phyloP scores from a whole-genome alignment of 2,888 invertebrate genomes.

The Hemithea aestivaria region DNA sequence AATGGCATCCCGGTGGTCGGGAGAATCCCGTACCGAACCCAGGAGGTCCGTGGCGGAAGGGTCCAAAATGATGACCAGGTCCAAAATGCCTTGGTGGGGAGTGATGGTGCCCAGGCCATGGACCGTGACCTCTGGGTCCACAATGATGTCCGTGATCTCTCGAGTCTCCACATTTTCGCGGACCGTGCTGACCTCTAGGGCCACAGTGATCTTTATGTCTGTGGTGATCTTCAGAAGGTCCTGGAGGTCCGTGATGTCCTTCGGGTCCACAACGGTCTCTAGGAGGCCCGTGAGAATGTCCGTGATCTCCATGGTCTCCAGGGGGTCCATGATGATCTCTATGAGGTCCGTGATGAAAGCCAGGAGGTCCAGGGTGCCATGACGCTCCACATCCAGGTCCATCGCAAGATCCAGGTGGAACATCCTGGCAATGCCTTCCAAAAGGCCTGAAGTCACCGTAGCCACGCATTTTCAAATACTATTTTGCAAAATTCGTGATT shows the following conservation, averaged over 20 bases:
- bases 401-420: constrained; percentile 4
- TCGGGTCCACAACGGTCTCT: constrained; percentile 1
- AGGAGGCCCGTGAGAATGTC: constrained; percentile 3
- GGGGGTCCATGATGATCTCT: constrained; percentile 2
- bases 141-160: constrained; percentile 1
- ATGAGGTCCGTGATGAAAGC: constrained; percentile 3
- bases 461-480: constrained; percentile 8
- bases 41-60: no score
- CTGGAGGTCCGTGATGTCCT: constrained; percentile 3
- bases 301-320: background rate
- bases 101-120: no score
- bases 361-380: background rate
- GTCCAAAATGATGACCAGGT: background rate
- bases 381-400: background rate
- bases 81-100: no score
- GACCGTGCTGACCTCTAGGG: no score
- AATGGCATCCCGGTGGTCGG: background rate
- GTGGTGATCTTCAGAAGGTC: no score
- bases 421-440: constrained; percentile 7
- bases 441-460: constrained; percentile 8
- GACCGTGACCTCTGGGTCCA: background rate
- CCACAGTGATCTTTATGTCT: no score
- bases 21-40: constrained; percentile 2
- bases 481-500: background rate
- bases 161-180: no score